Evolutionary conservation across 2,888 invertebrate species (phyloP).

Genomic region (Acleris emargana): DNA sequence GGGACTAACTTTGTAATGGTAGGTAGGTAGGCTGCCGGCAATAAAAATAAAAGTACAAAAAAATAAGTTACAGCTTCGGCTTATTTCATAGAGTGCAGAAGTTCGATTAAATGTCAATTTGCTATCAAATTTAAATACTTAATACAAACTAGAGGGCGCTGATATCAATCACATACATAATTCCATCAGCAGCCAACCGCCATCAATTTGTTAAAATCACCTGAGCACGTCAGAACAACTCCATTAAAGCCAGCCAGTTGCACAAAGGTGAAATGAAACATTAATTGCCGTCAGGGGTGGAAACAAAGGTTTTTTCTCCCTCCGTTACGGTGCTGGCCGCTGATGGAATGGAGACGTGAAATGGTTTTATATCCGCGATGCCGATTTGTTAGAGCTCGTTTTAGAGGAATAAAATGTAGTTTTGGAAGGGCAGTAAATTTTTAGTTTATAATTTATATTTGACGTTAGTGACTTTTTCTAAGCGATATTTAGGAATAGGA

Average conservation of each 20-base stretch:
- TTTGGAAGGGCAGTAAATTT: not conserved
- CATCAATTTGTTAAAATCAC: constrained; percentile 11
- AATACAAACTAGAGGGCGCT: too few species aligned
- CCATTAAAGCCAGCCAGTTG: constrained; percentile 20
- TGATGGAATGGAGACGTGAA: constrained; percentile 26
- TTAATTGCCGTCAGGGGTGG: constrained; percentile 40
- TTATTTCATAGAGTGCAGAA: too few species aligned
- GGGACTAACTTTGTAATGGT: too few species aligned
- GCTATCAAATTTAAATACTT: too few species aligned
- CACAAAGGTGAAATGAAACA: constrained; percentile 41
- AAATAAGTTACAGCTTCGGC: too few species aligned
- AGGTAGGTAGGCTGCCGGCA: too few species aligned
- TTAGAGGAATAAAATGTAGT: constrained; percentile 4
- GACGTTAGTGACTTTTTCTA: too few species aligned
- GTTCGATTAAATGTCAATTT: too few species aligned
- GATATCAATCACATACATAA: not conserved
- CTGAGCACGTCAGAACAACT: constrained; percentile 19
- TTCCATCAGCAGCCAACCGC: constrained; percentile 8
- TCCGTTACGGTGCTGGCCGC: constrained; percentile 29
- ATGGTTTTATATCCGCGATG: constrained; percentile 24
- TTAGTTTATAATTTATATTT: not conserved
- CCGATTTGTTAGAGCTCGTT: constrained; percentile 7
- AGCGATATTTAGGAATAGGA: too few species aligned
- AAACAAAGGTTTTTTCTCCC: constrained; percentile 35
- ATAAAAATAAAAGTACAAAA: too few species aligned